These are phyloP conservation scores for Corvus moneduloides DNA, from an alignment of 2,113 vertebrate species.

Conservation along the genomic window DNA sequence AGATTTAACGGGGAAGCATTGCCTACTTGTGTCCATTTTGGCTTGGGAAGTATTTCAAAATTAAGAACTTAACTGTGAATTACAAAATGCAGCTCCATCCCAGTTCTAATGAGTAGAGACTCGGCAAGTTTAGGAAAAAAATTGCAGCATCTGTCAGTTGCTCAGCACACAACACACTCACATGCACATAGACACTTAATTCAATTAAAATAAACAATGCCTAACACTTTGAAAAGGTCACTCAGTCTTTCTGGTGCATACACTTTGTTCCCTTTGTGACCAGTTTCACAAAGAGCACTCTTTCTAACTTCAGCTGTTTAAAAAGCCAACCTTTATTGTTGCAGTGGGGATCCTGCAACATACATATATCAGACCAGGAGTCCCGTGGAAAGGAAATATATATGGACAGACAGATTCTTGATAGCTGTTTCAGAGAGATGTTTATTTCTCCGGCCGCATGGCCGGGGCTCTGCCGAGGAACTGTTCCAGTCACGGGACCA, in stretches of 20 bases:
- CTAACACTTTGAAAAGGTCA: slow-evolving; percentile 56
- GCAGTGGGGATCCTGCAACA: too few relatives aligned
- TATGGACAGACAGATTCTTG: too few relatives aligned
- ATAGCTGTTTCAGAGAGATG: too few relatives aligned
- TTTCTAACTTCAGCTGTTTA: neutral
- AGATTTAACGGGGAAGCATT: neutral
- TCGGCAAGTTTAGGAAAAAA: neutral
- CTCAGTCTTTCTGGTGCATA: slow-evolving; percentile 26
- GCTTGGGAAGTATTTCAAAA: neutral
- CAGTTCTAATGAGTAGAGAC: neutral
- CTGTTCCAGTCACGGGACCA: too few relatives aligned
- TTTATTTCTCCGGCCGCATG: too few relatives aligned
- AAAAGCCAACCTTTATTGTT: slow-evolving; percentile 33
- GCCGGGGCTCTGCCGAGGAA: too few relatives aligned
- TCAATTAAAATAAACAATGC: slow-evolving; percentile 46
- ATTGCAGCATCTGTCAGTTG: neutral
- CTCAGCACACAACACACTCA: neutral
- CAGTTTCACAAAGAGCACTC: slow-evolving; percentile 40
- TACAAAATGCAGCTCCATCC: neutral
- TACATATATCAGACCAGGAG: too few relatives aligned
- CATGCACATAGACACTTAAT: neutral
- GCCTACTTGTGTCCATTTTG: neutral
- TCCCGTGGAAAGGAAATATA: too few relatives aligned
- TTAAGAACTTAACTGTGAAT: neutral
- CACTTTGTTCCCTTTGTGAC: slow-evolving; percentile 47